phyloP scores from a whole-genome alignment of 1,140 invertebrate genomes.

The Drusus annulatus region DNA sequence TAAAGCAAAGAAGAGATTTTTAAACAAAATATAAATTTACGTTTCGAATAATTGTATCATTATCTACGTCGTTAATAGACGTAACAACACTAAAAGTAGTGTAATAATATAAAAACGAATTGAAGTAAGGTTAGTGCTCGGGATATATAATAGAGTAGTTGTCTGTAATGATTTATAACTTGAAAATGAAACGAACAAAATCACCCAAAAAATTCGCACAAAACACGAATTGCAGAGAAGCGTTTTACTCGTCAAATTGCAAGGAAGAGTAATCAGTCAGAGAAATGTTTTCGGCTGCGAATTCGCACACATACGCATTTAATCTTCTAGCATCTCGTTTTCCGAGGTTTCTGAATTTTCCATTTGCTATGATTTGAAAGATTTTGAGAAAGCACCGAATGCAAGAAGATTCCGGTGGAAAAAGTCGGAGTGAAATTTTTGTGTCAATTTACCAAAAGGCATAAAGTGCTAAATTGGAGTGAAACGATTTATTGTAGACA shows the following conservation, averaged over 20 bases:
- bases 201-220: not conserved
- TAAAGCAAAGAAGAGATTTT: too few species aligned
- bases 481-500: not conserved
- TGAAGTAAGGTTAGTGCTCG: too few species aligned
- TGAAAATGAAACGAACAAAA: not conserved
- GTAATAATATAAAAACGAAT: too few species aligned
- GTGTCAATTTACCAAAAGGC: slow-evolving; percentile 6
- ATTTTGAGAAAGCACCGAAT: not conserved
- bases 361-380: slow-evolving; percentile 3
- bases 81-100: too few species aligned
- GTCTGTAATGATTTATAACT: too few species aligned
- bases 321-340: not conserved
- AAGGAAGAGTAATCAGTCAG: slow-evolving; percentile 37
- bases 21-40: too few species aligned
- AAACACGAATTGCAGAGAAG: not conserved
- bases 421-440: not conserved
- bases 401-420: too few species aligned
- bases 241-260: slow-evolving; percentile 35
- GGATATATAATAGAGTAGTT: too few species aligned
- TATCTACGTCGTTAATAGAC: too few species aligned
- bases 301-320: not conserved
- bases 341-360: not conserved
- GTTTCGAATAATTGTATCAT: too few species aligned
- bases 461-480: slow-evolving; percentile 5
- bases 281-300: not conserved